Evolutionary conservation across 2,888 invertebrate species (phyloP), one percentile per base, ranked within the genome.

Genomic region (Creontiades dilutus): DNA sequence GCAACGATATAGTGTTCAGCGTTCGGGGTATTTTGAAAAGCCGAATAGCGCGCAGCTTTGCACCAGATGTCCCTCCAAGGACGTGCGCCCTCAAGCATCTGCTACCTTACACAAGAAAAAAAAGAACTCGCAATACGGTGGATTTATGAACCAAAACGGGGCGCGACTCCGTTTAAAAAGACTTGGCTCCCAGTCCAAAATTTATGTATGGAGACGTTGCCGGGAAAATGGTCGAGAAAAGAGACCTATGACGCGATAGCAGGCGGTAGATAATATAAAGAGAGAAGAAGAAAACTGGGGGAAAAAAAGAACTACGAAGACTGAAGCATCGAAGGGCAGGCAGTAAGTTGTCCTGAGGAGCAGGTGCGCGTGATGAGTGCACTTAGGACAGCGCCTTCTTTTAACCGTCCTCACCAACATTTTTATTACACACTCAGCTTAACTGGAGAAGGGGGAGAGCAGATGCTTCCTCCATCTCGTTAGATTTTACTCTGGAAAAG

Each of bases 311-410:
- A 68, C 3, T 68, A 68, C 23, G 68, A 78, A 12, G 78, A 7
- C 16, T 37, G 46, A 47, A 82, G 52, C 47, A 82, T 82, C 52
- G 82, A 82, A 82, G 52, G 82, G 68, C 68, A 47, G 47, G 52
- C 48, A 82, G 82, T 52, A 82, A 52, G 48, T 82, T 82, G 82
- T 82, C 82, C 55, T 27, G 47, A 5, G 82, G 82, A 82, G 82
- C 82, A 82, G 82, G 82, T 82, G 82, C 82, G 23, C 82, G 19
- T 82, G 82, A 82, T 82, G 82, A 82, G 82, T 52, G 52, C 82
- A 82, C 52, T 82, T 82, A 82, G 47, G 82, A 47, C 82, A 16
- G 82, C 47, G 46, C 55, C 47, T 27, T 52, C 82, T 52, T 48
- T 82, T 48, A 48, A 82, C 23, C 82, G 47, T 82, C 82, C 47